phyloP scores from a whole-genome alignment of 2,113 vertebrate species.

The Caretta caretta region DNA sequence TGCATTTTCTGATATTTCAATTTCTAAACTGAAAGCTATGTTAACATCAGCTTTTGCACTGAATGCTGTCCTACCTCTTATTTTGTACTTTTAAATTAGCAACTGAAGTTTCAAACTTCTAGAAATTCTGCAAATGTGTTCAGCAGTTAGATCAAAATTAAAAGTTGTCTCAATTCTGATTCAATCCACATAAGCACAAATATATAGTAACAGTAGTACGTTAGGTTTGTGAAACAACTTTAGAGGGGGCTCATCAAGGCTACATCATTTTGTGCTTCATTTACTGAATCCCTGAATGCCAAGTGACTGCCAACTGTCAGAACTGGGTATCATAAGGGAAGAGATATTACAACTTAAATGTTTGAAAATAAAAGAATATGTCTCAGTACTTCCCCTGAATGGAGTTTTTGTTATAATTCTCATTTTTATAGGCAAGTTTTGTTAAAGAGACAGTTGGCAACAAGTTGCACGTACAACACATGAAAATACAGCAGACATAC shows the following conservation, averaged over 20 bases:
- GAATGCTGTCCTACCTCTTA: background rate
- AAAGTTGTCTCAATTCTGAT: background rate
- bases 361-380: accelerated
- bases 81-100: background rate
- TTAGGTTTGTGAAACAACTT: conserved; percentile 17
- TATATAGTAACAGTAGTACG: background rate
- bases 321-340: background rate
- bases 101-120: background rate
- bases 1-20: background rate
- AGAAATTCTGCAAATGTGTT: background rate
- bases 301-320: background rate
- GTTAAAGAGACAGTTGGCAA: background rate
- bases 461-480: background rate
- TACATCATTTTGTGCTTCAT: background rate
- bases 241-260: background rate
- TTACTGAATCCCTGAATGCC: background rate
- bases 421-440: background rate
- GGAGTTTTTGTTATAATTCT: background rate
- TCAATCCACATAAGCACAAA: background rate
- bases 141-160: background rate
- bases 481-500: conserved; percentile 74
- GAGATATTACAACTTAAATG: background rate
- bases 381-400: background rate
- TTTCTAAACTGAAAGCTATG: background rate
- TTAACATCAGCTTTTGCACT: background rate